Evolutionary conservation across 1,140 invertebrate genomes (phyloP).

Genomic region (Polypedilum vanderplanki): DNA sequence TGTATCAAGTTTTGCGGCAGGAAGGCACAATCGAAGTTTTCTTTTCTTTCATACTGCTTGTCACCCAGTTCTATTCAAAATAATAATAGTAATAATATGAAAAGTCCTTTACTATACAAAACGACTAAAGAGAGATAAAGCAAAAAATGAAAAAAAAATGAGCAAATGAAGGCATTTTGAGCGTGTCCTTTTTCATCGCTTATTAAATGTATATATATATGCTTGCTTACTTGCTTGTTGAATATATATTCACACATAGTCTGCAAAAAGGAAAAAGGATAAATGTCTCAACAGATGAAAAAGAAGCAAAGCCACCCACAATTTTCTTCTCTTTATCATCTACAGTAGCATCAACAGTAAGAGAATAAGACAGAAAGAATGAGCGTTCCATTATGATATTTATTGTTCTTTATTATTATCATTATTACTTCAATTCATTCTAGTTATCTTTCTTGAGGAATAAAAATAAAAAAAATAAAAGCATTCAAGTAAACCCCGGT

Average conservation of each 20-base stretch:
- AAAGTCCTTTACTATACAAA: too few species aligned
- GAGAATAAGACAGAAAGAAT: neutral
- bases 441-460: constrained; percentile 19
- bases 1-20: too few species aligned
- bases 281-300: constrained; percentile 18
- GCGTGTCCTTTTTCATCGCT: too few species aligned
- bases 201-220: neutral
- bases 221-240: neutral
- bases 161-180: too few species aligned
- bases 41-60: too few species aligned
- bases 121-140: too few species aligned
- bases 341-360: neutral
- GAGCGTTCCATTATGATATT: constrained; percentile 26
- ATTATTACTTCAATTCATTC: constrained; percentile 27
- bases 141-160: too few species aligned
- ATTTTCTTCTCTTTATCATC: neutral
- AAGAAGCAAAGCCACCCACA: neutral
- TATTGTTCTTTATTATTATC: constrained; percentile 27
- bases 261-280: neutral
- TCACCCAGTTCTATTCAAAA: too few species aligned
- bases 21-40: too few species aligned
- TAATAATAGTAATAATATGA: too few species aligned
- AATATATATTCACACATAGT: neutral
- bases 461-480: neutral
- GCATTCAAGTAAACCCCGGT: neutral